Base-by-base conservation (phyloP, 2,888 invertebrate species). In the Sepioteuthis lessoniana region DNA sequence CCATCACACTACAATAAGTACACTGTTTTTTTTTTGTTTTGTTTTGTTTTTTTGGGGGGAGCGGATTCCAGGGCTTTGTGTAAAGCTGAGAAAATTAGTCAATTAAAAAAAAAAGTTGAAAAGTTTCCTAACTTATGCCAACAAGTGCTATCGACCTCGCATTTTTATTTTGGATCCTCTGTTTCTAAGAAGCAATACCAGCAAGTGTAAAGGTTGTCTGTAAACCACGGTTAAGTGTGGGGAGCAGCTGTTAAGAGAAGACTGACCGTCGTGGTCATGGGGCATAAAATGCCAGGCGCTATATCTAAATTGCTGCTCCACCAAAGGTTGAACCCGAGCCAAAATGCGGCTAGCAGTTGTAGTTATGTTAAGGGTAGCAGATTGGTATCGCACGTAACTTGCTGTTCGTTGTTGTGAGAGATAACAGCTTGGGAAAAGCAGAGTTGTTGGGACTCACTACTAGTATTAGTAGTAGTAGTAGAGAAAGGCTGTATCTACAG, bases 361-460 rank as follows among this genome's bases (percentile, higher is more conserved):
- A 21, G n/a, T 76, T 13, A n/a, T 76, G 76, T n/a, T 76, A 35
- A 76, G n/a, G n/a, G 35, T n/a, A 76, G n/a, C n/a, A n/a, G 76
- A 76, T 76, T 76, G 35, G 76, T 76, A 76, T 76, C 76, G n/a
- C 76, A 76, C n/a, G 76, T 76, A 76, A 76, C 76, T 76, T 35
- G 8, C n/a, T 76, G 76, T 76, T 76, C n/a, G 76, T 76, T 76
- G 16, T n/a, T 76, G n/a, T 13, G n/a, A 16, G 76, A 76, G 76
- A 76, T 76, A 76, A 35, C 76, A 5, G 76, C 19, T 13, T n/a
- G 76, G n/a, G n/a, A 35, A 13, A 76, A n/a, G 31, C 31, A 76
- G 76, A n/a, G 76, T 4, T n/a, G 76, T 13, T n/a, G n/a, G 76
- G 25, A 55, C n/a, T 16, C 10, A n/a, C 10, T 35, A 42, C 4